Evolutionary conservation across 2,797 vertebrate species (phyloP).

Genomic region (Coregonus sp.): DNA sequence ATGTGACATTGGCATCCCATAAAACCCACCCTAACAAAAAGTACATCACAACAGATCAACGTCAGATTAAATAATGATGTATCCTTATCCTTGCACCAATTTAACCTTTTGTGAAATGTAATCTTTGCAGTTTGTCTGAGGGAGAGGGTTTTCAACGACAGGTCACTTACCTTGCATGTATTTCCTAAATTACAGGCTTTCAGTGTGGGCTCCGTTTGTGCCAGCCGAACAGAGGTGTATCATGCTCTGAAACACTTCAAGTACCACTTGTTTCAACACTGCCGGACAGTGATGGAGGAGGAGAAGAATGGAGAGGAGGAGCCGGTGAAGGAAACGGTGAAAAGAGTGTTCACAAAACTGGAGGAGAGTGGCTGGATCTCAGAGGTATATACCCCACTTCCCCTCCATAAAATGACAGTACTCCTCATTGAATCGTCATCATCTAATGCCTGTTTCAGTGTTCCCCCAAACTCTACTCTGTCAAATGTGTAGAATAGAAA

Average conservation of each 20-base stretch:
- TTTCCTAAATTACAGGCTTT: slow-evolving; percentile 69
- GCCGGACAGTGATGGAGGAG: slow-evolving; percentile 58
- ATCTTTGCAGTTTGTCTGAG: too few relatives aligned
- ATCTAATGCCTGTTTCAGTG: neutral
- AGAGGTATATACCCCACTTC: slow-evolving; percentile 67
- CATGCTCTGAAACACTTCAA: slow-evolving; percentile 85
- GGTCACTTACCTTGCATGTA: neutral
- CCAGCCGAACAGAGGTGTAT: slow-evolving; percentile 78
- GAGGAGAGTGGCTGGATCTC: slow-evolving; percentile 75
- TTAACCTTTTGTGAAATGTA: too few relatives aligned
- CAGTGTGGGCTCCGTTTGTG: slow-evolving; percentile 76
- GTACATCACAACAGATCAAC: neutral
- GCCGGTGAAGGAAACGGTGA: slow-evolving; percentile 77
- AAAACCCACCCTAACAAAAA: neutral
- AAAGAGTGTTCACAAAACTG: slow-evolving; percentile 68
- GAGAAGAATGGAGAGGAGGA: slow-evolving; percentile 44
- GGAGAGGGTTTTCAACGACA: too few relatives aligned
- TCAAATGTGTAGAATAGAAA: neutral
- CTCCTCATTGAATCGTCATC: neutral
- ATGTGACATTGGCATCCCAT: neutral
- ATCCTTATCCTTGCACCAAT: neutral
- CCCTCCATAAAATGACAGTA: neutral
- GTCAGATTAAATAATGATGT: too few relatives aligned
- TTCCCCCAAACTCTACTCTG: neutral
- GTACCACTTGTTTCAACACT: slow-evolving; percentile 78